Evolutionary conservation across 2,797 vertebrate species (phyloP).

Genomic region (Xenops minutus): DNA sequence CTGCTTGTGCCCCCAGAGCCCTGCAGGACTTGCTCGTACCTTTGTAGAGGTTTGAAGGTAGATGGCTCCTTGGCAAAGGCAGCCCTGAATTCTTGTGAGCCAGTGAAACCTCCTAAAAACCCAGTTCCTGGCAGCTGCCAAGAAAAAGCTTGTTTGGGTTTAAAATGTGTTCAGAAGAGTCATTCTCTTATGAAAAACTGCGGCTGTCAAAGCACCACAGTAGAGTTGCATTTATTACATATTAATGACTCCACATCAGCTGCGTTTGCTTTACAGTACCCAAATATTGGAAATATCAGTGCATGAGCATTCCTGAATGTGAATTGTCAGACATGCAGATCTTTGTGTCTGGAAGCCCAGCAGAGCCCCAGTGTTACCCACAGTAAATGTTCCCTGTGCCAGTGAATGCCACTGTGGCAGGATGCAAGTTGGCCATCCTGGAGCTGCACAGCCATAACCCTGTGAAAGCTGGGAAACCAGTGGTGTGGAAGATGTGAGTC

Average conservation of each 20-base stretch:
- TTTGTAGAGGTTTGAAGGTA: not conserved
- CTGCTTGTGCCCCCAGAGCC: fast-evolving
- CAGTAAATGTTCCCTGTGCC: not conserved
- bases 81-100: not conserved
- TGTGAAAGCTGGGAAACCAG: not conserved
- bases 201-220: not conserved
- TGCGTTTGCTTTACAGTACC: not conserved
- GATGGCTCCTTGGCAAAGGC: not conserved
- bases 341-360: not conserved
- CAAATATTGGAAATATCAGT: not conserved
- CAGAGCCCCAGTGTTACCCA: fast-evolving
- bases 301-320: not conserved
- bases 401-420: fast-evolving
- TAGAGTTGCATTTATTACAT: not conserved
- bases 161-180: not conserved
- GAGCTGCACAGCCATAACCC: not conserved
- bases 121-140: not conserved
- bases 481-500: not conserved
- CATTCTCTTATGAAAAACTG: not conserved
- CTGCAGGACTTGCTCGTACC: fast-evolving
- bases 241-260: constrained; percentile 1
- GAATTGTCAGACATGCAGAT: not conserved
- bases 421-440: fast-evolving
- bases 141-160: constrained; percentile 8
- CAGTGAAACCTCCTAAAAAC: not conserved